A percentile compares a stretch with the other conserved stretches of the same genome.
Conservation (phyloP, 23 tunicate genomes). For the Trididemnum miniatum region DNA sequence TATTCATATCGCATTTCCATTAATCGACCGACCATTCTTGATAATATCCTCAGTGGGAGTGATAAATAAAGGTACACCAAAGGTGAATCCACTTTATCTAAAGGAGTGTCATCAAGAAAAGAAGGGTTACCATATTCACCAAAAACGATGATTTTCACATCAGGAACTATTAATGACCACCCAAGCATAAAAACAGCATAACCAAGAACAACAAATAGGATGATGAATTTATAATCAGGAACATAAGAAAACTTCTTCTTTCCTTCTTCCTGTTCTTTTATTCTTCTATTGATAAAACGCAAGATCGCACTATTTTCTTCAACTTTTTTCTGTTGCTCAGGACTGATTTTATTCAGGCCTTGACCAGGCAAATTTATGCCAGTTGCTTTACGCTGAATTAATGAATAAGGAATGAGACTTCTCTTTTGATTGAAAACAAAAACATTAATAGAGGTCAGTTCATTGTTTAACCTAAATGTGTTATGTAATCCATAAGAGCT, state of each 20-base stretch:
- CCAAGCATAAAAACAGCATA: not conserved
- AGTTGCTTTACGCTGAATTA: not conserved
- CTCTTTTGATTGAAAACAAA: not conserved
- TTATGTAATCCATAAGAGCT: too few relatives aligned
- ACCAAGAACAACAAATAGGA: not conserved
- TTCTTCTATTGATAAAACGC: conserved; percentile 23
- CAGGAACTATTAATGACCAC: conserved; percentile 22
- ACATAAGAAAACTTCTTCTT: conserved; percentile 17
- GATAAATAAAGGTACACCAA: conserved; percentile 22
- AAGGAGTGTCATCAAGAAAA: not conserved
- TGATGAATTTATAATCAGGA: conserved; percentile 50
- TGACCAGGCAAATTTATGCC: conserved; percentile 60
- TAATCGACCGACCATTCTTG: conserved; percentile 61
- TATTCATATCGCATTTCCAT: not conserved
- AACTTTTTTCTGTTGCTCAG: conserved; percentile 10
- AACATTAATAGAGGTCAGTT: not conserved
- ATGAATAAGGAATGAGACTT: conserved; percentile 1
- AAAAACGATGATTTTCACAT: conserved; percentile 24
- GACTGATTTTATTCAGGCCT: conserved; percentile 44
- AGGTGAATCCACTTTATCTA: conserved; percentile 24
- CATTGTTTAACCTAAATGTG: too few relatives aligned
- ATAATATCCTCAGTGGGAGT: conserved; percentile 62
- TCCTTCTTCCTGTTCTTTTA: conserved; percentile 39
- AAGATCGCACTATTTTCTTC: conserved; percentile 51
- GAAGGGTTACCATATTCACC: conserved; percentile 19